These are phyloP conservation scores for Bos indicus DNA, from an alignment of 2,113 vertebrate genomes.

Conservation along the genomic window DNA sequence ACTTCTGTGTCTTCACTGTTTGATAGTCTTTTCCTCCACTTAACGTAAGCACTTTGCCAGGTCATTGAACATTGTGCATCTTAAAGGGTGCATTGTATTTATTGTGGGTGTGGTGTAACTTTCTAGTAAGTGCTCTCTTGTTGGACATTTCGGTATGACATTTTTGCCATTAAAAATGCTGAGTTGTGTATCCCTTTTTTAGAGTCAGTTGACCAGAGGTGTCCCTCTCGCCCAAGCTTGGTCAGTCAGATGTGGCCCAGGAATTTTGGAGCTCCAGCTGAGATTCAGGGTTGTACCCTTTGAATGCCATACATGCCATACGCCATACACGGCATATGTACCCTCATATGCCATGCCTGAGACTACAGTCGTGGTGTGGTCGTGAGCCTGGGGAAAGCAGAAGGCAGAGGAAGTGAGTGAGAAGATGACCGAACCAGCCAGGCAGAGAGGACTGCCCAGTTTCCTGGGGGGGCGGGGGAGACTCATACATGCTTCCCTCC, in stretches of 20 bases:
- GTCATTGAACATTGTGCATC: background rate
- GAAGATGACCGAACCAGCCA: background rate
- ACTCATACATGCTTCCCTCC: background rate
- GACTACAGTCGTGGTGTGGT: background rate
- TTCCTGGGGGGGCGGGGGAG: background rate
- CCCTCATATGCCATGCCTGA: background rate
- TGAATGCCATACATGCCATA: background rate
- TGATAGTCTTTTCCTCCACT: background rate
- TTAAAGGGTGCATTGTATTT: background rate
- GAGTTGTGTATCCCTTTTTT: background rate
- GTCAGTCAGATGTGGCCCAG: background rate
- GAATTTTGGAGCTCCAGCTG: background rate
- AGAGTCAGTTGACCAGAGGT: background rate
- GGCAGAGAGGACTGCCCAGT: background rate
- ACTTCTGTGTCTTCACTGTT: background rate
- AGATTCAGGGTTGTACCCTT: background rate
- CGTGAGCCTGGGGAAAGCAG: background rate
- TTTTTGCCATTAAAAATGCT: background rate
- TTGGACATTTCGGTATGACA: background rate
- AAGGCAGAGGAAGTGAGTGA: background rate
- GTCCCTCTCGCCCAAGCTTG: background rate
- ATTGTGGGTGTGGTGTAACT: background rate
- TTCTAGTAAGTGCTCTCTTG: background rate
- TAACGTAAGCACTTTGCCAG: background rate
- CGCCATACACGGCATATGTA: too few relatives aligned